These are phyloP conservation scores for Artemia sinica DNA, from an alignment of 2,888 invertebrate genomes.

Conservation along the genomic window DNA sequence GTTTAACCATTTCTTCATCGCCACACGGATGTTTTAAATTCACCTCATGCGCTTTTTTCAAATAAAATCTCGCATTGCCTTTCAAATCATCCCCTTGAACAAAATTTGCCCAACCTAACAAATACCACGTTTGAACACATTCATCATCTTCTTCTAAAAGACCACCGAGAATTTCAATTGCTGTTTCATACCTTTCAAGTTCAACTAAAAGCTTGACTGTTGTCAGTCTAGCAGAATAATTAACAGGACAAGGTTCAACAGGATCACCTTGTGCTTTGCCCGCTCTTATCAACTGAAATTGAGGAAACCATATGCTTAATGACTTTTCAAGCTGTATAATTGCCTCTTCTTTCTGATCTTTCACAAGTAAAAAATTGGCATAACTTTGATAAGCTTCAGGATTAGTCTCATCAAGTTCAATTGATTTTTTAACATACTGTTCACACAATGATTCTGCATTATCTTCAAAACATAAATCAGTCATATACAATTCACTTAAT, in stretches of 20 bases:
- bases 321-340: conserved; percentile 30
- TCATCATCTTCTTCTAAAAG: conserved; percentile 35
- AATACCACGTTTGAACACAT: conserved; percentile 34
- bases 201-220: conserved; percentile 33
- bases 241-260: conserved; percentile 29
- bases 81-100: conserved; percentile 31
- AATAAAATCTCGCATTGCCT: conserved; percentile 32
- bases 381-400: conserved; percentile 33
- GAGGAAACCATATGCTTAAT: conserved; percentile 33
- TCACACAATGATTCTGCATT: conserved; percentile 33
- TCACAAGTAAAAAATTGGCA: conserved; percentile 31
- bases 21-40: conserved; percentile 25
- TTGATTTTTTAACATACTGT: conserved; percentile 31
- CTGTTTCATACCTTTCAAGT: conserved; percentile 32
- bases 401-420: conserved; percentile 31
- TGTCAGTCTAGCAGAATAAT: conserved; percentile 31
- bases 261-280: conserved; percentile 28
- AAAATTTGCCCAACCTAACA: conserved; percentile 34
- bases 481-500: conserved; percentile 34
- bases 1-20: conserved; percentile 30
- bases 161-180: conserved; percentile 32
- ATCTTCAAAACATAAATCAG: conserved; percentile 34
- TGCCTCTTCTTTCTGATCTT: conserved; percentile 30
- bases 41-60: conserved; percentile 32
- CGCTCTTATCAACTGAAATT: conserved; percentile 25